A percentile compares a stretch with the other conserved stretches of the same genome.
Evolutionary conservation across 2,888 invertebrate species (phyloP).

Genomic region (Therioaphis trifolii): DNA sequence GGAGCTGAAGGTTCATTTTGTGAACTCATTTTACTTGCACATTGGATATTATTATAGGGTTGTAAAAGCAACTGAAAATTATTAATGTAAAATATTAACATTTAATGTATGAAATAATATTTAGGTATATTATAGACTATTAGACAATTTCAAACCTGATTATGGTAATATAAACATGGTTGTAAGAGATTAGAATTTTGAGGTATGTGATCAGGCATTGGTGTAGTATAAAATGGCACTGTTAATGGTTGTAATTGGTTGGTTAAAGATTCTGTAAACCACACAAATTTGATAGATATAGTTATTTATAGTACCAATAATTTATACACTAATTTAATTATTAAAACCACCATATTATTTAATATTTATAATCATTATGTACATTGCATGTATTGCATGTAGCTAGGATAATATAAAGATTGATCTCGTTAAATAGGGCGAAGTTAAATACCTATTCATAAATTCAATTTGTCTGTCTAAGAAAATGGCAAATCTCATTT

Average conservation of each 20-base stretch:
- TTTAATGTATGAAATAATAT: not conserved
- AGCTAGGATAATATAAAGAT: too few relatives aligned
- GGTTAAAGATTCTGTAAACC: slow-evolving; percentile 5
- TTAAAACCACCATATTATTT: not conserved
- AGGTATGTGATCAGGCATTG: slow-evolving; percentile 24
- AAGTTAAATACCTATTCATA: too few relatives aligned
- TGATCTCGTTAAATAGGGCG: too few relatives aligned
- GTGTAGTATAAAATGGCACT: slow-evolving; percentile 35
- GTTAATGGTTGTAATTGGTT: not conserved
- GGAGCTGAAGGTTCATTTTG: not conserved
- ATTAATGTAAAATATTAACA: not conserved
- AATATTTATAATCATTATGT: not conserved
- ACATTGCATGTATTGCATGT: too few relatives aligned
- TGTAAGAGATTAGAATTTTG: slow-evolving; percentile 18
- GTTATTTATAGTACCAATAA: not conserved
- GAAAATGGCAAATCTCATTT: too few relatives aligned
- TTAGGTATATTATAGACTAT: not conserved
- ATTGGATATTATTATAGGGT: slow-evolving; percentile 31
- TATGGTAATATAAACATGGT: slow-evolving; percentile 18
- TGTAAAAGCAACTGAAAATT: slow-evolving; percentile 44
- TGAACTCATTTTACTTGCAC: not conserved
- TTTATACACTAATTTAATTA: not conserved
- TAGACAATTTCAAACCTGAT: slow-evolving; percentile 44
- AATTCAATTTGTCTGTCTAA: too few relatives aligned
- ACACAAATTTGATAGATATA: not conserved